phyloP scores from a whole-genome alignment of 2,888 invertebrate genomes.

The Nemotelus nigrinus region DNA sequence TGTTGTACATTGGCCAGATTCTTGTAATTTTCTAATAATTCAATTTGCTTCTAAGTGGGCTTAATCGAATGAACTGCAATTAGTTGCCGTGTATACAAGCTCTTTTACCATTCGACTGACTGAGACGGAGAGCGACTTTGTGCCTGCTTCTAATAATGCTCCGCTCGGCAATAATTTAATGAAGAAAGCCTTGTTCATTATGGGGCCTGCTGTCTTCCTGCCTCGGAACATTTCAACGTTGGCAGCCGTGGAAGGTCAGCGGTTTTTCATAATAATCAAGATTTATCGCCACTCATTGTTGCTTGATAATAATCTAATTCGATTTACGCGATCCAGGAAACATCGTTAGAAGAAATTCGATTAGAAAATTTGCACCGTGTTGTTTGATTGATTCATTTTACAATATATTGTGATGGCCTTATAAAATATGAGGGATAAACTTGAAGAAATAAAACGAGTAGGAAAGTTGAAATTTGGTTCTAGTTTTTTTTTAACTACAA shows the following conservation, averaged over 20 bases:
- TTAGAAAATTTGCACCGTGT: conserved; percentile 5
- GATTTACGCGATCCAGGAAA: conserved; percentile 27
- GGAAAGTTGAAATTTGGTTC: too few relatives aligned
- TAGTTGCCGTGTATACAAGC: conserved; percentile 38
- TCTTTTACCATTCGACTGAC: neutral
- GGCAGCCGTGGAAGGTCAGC: conserved; percentile 19
- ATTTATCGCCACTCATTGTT: conserved; percentile 28
- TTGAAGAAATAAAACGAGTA: too few relatives aligned
- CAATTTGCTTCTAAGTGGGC: conserved; percentile 44
- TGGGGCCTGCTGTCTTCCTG: conserved; percentile 4
- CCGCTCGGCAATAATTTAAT: conserved; percentile 34
- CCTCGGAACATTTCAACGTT: neutral
- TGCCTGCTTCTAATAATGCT: conserved; percentile 13
- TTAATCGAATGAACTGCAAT: conserved; percentile 45
- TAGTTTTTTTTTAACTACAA: too few relatives aligned
- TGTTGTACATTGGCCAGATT: conserved; percentile 33
- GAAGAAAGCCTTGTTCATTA: conserved; percentile 30
- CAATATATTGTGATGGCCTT: too few relatives aligned
- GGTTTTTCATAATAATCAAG: conserved; percentile 39
- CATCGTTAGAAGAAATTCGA: neutral
- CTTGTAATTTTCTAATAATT: conserved; percentile 46
- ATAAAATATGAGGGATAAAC: too few relatives aligned
- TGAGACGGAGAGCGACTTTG: neutral
- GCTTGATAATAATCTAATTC: conserved; percentile 25
- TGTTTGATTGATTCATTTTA: neutral